phyloP scores from a whole-genome alignment of 2,113 vertebrate genomes.

The Saimiri boliviensis region DNA sequence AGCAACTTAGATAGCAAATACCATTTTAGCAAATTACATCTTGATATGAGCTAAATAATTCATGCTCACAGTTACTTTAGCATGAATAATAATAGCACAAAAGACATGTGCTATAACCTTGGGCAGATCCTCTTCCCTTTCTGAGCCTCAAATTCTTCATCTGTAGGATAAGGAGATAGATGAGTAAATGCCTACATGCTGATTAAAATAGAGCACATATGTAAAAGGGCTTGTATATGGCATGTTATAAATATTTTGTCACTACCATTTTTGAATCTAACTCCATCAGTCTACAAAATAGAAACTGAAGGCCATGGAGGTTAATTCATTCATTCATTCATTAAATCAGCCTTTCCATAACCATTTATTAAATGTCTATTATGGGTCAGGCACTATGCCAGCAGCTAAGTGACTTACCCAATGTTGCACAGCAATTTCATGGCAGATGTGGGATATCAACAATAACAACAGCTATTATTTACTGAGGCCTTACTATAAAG shows the following conservation, averaged over 20 bases:
- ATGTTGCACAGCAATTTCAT: neutral
- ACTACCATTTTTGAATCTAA: conserved; percentile 28
- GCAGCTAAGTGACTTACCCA: neutral
- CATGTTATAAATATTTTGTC: neutral
- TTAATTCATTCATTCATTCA: conserved; percentile 2
- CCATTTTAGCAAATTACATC: conserved; percentile 17
- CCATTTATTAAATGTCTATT: neutral
- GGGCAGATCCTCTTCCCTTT: neutral
- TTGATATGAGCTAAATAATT: conserved; percentile 1
- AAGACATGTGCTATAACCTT: neutral
- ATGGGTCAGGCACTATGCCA: neutral
- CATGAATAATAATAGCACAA: neutral
- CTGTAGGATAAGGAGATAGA: neutral
- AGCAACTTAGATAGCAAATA: neutral
- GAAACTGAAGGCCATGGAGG: neutral
- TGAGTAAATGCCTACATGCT: neutral
- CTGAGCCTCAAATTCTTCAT: neutral
- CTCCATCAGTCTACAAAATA: neutral
- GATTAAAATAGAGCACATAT: neutral
- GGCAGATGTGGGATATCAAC: neutral
- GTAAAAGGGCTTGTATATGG: neutral
- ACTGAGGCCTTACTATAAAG: neutral
- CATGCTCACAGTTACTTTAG: neutral
- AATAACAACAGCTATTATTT: conserved; percentile 12
- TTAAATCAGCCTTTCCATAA: conserved; percentile 9